Percentiles rank a stretch among this genome's conserved stretches.
phyloP scores from a whole-genome alignment of 2,888 invertebrate species.

The Orthonychiurus folsomi region DNA sequence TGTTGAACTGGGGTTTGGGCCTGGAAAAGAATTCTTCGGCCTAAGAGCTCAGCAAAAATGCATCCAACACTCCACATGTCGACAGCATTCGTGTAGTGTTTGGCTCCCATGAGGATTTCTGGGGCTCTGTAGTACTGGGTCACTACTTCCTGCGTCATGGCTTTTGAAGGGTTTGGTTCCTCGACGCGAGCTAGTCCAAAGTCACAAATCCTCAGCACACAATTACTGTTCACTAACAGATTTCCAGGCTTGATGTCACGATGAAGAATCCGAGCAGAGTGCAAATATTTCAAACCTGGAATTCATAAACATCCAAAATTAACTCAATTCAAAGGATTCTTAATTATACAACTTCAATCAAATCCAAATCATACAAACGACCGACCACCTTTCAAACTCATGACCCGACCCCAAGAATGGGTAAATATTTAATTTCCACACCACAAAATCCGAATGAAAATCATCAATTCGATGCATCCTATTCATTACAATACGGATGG shows the following conservation, averaged over 20 bases:
- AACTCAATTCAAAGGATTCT: too few relatives aligned
- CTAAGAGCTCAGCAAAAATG: conserved; percentile 95
- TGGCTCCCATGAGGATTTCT: conserved; percentile 97
- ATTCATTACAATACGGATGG: too few relatives aligned
- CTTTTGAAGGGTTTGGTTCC: conserved; percentile 83
- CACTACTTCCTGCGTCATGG: conserved; percentile 99
- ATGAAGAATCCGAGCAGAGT: conserved; percentile 95
- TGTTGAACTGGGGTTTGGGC: conserved; percentile 96
- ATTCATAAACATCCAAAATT: not conserved
- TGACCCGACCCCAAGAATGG: too few relatives aligned
- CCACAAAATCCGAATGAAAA: too few relatives aligned
- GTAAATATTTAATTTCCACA: too few relatives aligned
- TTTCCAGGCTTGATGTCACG: conserved; percentile 99
- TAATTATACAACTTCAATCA: too few relatives aligned
- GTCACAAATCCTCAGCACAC: conserved; percentile 99
- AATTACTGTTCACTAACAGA: conserved; percentile 96
- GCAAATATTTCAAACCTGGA: conserved; percentile 90
- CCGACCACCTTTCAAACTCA: too few relatives aligned
- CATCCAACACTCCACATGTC: conserved; percentile 99
- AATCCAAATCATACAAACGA: too few relatives aligned
- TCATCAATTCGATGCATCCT: too few relatives aligned
- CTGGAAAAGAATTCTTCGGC: conserved; percentile 92
- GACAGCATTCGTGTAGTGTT: conserved; percentile 90
- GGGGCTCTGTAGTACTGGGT: conserved; percentile 99
- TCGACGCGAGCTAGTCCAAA: conserved; percentile 97